These are phyloP conservation scores for Eptatretus atami DNA, from an alignment of 2,797 vertebrate genomes.

Conservation along the genomic window DNA sequence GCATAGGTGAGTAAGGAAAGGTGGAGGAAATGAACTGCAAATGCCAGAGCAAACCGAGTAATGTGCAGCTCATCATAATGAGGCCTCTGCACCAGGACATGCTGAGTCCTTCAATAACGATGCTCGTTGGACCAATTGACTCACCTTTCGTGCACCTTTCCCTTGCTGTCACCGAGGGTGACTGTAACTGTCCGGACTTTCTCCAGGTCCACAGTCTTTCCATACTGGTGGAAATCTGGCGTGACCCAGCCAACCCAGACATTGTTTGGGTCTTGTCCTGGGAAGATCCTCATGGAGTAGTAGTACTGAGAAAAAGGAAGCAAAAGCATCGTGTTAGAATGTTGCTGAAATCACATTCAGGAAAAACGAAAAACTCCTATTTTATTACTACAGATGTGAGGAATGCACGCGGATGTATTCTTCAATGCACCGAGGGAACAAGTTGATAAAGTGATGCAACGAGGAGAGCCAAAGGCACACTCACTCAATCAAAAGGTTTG, in stretches of 20 bases:
- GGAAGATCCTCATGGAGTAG: conserved; percentile 51
- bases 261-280: conserved; percentile 48
- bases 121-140: background rate
- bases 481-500: too few species aligned
- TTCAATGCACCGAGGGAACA: too few species aligned
- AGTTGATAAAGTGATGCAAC: too few species aligned
- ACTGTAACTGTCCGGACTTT: conserved; percentile 51
- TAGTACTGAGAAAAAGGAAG: conserved; percentile 26
- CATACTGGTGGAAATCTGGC: conserved; percentile 58
- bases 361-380: too few species aligned
- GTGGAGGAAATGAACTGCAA: background rate
- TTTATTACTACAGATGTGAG: too few species aligned
- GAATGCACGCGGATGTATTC: too few species aligned
- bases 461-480: too few species aligned
- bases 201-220: conserved; percentile 38
- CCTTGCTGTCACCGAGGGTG: conserved; percentile 56
- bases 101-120: background rate
- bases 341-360: too few species aligned
- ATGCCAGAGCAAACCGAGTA: background rate
- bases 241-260: conserved; percentile 84
- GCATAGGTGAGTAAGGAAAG: background rate
- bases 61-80: background rate
- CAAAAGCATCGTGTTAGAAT: too few species aligned
- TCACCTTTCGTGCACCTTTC: conserved; percentile 65
- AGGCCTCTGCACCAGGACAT: background rate